phyloP scores from a whole-genome alignment of 2,113 vertebrate genomes.

The Collichthys lucidus region DNA sequence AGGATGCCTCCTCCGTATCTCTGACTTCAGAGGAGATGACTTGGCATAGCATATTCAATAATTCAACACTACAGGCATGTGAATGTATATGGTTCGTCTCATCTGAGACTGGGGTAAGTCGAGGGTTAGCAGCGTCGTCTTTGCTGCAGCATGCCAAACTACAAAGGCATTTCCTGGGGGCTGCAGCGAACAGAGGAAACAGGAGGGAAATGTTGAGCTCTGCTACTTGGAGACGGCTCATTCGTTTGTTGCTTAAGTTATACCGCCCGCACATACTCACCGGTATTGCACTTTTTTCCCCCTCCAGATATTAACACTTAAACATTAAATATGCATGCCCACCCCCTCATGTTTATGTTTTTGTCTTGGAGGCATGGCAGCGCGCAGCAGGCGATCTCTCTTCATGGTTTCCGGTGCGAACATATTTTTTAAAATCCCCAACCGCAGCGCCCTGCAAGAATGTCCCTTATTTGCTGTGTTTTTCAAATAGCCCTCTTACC shows the following conservation, averaged over 20 bases:
- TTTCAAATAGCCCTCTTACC: conserved; percentile 29
- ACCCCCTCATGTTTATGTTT: conserved; percentile 75
- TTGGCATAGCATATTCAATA: conserved; percentile 71
- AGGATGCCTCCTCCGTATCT: conserved; percentile 61
- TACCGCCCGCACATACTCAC: conserved; percentile 48
- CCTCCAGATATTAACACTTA: conserved; percentile 75
- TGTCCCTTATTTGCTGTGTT: conserved; percentile 37
- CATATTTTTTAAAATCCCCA: conserved; percentile 18
- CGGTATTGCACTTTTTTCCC: conserved; percentile 51
- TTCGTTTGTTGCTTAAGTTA: conserved; percentile 74
- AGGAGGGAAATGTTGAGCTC: conserved; percentile 57
- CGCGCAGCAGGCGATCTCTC: conserved; percentile 28
- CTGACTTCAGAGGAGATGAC: conserved; percentile 78
- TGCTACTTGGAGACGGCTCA: conserved; percentile 70
- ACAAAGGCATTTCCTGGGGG: conserved; percentile 78
- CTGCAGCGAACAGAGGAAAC: conserved; percentile 69
- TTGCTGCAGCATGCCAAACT: conserved; percentile 73
- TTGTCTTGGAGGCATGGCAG: conserved; percentile 65
- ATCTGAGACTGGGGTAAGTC: conserved; percentile 77
- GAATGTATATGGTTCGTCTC: conserved; percentile 71
- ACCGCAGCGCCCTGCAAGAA: not conserved
- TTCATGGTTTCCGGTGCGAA: conserved; percentile 17
- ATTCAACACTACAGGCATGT: conserved; percentile 78
- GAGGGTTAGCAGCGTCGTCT: conserved; percentile 73
- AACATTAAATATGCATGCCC: conserved; percentile 79